Evolutionary conservation across 30 jellyfish, hydroid and myxozoan genomes (phyloP), one percentile per base, ranked within the genome.

Genomic region (Turritopsis rubra): DNA sequence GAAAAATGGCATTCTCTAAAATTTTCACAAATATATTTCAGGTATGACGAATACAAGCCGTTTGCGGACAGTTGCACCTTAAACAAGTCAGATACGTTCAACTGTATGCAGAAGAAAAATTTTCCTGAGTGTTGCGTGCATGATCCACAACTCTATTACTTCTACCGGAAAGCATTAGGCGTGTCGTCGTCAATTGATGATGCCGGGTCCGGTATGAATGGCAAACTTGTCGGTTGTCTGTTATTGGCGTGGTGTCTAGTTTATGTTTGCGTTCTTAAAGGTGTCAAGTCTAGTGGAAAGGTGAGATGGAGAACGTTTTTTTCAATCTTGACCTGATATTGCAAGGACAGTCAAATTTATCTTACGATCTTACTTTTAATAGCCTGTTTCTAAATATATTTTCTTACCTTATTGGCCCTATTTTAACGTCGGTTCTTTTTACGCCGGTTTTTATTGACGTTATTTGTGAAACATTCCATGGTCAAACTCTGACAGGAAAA

Each of bases 231-330:
- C 41, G 97, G 97, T 60, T 91, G 97, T 28, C 84, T 91, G 19
- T 86, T 84, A 66, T 83, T 87, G 72, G 90, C 96, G 1, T 91
- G 97, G 97, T 95, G 87, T 65, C 84, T 91, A 52, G 95, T 91
- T 13, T 91, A 83, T 82, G 75, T 80, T 18, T 86, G 97, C 84
- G 84, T 91, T 71, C 91, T 91, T 0, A 91, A 91, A 29, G 97
- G 97, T 18, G 96, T 91, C 79, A 87, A 84, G 28, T 91, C 97
- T 19, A 91, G 97, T 79, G 97, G 97, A 22, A 91, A 91, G 96
- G 97, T 91, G 53, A 1, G 75, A 5, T 5, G 13, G 13, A 41
- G 13, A 41, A 5, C 13, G 13, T 41, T 5, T 41, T 41, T 41
- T 13, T 41, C 13, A 3, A 41, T 13, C 60, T 41, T 13, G 60